Evolutionary conservation across 1,140 invertebrate genomes (phyloP).

Genomic region (Caenorhabditis brenneri): DNA sequence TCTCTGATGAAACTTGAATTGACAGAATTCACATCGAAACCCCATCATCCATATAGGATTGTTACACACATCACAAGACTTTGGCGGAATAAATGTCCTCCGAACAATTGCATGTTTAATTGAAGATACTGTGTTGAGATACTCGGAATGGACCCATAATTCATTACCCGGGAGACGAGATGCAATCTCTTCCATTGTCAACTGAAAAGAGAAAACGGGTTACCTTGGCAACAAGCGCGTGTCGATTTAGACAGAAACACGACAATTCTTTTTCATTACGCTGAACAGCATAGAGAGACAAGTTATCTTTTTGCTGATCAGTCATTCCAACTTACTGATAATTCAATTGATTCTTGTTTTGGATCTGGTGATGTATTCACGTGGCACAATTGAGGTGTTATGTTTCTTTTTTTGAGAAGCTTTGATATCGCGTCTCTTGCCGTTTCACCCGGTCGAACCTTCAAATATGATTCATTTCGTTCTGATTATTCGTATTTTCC

Average conservation of each 20-base stretch:
- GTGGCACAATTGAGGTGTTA: slow-evolving; percentile 44
- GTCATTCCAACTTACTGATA: not conserved
- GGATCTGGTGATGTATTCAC: slow-evolving; percentile 37
- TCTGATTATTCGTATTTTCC: not conserved
- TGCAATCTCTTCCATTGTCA: slow-evolving; percentile 54
- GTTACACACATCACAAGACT: slow-evolving; percentile 55
- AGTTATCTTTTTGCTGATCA: not conserved
- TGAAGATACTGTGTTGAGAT: slow-evolving; percentile 51
- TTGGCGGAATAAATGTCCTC: slow-evolving; percentile 53
- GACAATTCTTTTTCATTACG: not conserved
- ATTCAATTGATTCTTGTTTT: slow-evolving; percentile 37
- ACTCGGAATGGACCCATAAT: slow-evolving; percentile 57
- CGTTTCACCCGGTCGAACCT: slow-evolving; percentile 49
- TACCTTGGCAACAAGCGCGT: not conserved
- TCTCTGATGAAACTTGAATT: slow-evolving; percentile 59
- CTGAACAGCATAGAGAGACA: too few relatives aligned
- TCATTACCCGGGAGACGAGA: slow-evolving; percentile 44
- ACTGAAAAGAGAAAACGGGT: slow-evolving; percentile 27
- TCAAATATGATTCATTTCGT: not conserved
- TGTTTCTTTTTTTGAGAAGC: slow-evolving; percentile 41
- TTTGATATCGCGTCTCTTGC: slow-evolving; percentile 50
- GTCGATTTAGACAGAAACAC: not conserved
- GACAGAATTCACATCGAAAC: slow-evolving; percentile 58
- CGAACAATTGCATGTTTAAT: slow-evolving; percentile 55
- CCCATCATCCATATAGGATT: slow-evolving; percentile 58